phyloP scores from a whole-genome alignment of 2,888 invertebrate genomes.

The Nomada ferruginata region DNA sequence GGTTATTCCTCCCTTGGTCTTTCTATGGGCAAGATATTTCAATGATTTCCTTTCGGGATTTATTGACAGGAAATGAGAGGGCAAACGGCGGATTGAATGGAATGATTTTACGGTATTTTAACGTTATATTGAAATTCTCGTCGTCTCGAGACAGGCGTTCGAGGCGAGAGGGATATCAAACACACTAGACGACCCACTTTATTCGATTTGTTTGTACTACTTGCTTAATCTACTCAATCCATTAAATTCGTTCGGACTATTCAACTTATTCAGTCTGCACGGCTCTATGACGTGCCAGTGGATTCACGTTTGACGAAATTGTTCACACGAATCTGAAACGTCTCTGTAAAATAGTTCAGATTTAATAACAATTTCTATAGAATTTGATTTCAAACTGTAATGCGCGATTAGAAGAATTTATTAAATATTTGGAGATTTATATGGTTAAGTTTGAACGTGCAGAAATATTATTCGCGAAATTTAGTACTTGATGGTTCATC shows the following conservation, averaged over 20 bases:
- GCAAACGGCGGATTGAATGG: not conserved
- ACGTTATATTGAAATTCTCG: constrained; percentile 41
- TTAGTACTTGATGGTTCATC: too few species aligned
- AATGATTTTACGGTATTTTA: constrained; percentile 28
- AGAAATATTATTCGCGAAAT: too few species aligned
- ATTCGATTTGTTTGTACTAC: constrained; percentile 59
- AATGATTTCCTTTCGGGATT: not conserved
- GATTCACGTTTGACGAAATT: constrained; percentile 27
- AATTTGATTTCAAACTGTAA: too few species aligned
- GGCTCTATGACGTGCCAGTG: not conserved
- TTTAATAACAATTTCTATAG: not conserved
- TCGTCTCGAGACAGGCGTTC: constrained; percentile 43
- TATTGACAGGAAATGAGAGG: not conserved
- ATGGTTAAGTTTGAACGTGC: too few species aligned
- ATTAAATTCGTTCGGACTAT: constrained; percentile 55
- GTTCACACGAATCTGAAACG: not conserved
- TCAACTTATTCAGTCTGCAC: constrained; percentile 42
- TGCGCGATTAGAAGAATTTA: too few species aligned
- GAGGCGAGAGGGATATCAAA: constrained; percentile 39
- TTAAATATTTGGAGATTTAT: too few species aligned
- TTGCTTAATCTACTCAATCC: constrained; percentile 56
- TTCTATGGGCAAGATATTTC: not conserved
- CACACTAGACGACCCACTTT: constrained; percentile 57
- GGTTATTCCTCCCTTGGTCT: not conserved
- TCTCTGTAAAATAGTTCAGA: accelerated